Percentiles rank a stretch among this genome's conserved stretches.
phyloP scores from a whole-genome alignment of 2,797 vertebrate species.

The Varecia variegata region DNA sequence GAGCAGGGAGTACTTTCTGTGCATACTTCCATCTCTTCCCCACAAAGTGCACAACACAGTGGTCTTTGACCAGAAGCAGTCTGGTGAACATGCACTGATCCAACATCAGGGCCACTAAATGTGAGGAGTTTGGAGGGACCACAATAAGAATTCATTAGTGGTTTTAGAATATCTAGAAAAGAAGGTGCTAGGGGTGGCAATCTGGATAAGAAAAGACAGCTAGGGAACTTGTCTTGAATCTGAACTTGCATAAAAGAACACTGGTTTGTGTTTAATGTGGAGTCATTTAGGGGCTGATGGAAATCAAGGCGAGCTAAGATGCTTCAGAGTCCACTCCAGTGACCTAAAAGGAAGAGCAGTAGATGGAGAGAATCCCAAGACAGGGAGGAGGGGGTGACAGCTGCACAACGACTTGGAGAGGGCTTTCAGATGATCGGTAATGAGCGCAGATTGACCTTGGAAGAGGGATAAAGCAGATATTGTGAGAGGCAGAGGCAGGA shows the following conservation, averaged over 20 bases:
- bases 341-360: not conserved
- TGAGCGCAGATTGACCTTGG: not conserved
- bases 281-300: not conserved
- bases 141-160: not conserved
- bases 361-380: not conserved
- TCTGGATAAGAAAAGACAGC: not conserved
- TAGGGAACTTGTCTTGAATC: not conserved
- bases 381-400: no score
- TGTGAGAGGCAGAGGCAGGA: no score
- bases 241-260: not conserved
- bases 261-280: not conserved
- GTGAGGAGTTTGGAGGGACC: not conserved
- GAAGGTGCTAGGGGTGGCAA: not conserved
- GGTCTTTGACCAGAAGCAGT: not conserved
- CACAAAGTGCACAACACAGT: not conserved
- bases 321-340: not conserved
- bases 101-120: not conserved
- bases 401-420: fast-evolving
- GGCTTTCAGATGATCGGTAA: not conserved
- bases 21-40: not conserved
- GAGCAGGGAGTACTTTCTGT: not conserved
- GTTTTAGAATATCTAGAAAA: not conserved
- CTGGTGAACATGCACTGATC: not conserved
- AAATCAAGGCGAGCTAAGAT: not conserved
- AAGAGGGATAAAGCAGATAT: not conserved